phyloP scores from a whole-genome alignment of 1,140 invertebrate species.

The Campoletis sonorensis region DNA sequence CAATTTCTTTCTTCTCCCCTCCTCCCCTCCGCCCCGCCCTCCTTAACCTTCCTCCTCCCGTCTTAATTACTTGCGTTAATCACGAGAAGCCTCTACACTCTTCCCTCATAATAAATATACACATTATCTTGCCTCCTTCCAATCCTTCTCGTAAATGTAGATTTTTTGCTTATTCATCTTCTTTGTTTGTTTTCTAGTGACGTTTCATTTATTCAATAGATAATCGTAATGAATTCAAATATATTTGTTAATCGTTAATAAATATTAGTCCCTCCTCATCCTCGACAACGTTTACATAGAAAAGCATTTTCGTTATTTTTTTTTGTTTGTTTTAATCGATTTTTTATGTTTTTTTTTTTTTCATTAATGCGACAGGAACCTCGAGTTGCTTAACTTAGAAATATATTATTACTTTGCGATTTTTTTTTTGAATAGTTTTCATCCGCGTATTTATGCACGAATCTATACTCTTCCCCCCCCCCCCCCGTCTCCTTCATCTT shows the following conservation, averaged over 20 bases:
- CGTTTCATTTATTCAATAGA: constrained; percentile 11
- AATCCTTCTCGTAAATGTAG: not conserved
- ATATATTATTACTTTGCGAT: constrained; percentile 71
- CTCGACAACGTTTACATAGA: constrained; percentile 71
- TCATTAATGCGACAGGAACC: constrained; percentile 70
- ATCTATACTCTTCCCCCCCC: not conserved
- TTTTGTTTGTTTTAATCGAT: constrained; percentile 7
- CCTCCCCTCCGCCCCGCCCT: not conserved
- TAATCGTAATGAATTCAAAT: constrained; percentile 59
- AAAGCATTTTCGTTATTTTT: constrained; percentile 68
- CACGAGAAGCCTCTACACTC: too few relatives aligned
- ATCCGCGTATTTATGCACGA: constrained; percentile 7
- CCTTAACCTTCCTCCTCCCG: not conserved
- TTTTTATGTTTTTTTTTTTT: too few relatives aligned
- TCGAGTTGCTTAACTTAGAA: constrained; percentile 74
- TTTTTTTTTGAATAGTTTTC: constrained; percentile 11
- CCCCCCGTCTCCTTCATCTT: not conserved
- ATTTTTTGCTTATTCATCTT: constrained; percentile 28
- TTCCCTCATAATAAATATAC: not conserved
- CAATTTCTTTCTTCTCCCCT: not conserved
- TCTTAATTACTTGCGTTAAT: not conserved
- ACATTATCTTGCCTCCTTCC: not conserved
- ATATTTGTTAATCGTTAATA: constrained; percentile 60
- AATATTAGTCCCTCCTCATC: constrained; percentile 60
- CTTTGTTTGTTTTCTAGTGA: constrained; percentile 26